Evolutionary conservation across 2,797 vertebrate species (phyloP), one percentile per base, ranked within the genome.

Genomic region (Gastrophryne carolinensis): DNA sequence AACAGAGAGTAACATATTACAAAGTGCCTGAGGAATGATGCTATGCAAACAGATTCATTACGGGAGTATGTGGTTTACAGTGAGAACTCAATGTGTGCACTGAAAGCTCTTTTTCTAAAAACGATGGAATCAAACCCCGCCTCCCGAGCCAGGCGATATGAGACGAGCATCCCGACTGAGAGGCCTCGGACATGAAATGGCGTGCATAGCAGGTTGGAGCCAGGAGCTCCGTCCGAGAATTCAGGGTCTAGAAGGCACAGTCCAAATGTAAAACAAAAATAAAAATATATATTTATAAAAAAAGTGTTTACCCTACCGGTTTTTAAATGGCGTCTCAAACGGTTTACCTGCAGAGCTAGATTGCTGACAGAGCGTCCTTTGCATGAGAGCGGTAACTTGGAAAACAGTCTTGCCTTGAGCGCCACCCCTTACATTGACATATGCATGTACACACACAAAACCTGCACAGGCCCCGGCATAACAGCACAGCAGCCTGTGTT

Each of bases 181-280:
- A 78, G 61, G 75, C 75, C 75, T 72, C 75, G 75, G 75, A 78
- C 75, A 78, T 78, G 75, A 78, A 78, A 78, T 78, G 75, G 61
- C 75, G 75, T 78, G 75, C 75, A 78, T 78, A 78, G 75, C 60
- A 32, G 68, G 67, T 56, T 78, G 67, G 75, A 54, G 60, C 67
- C 50, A 2, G 15, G 19, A 56, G 37, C 60, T 69, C 58, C 75
- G 68, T 78, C 75, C 75, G 75, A 78, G 75, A 78, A 39, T 72
- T 49, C 67, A 65, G 75, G 75, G 75, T 78, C 53, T 58, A 78
- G 32, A 77, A 78, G 75, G 75, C 75, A 78, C 75, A 72, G 75
- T 78, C 68, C 75, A 78, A 78, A 72, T 52, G 57, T 54, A 32
- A 30, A 24, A 66, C 62, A 61, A 11, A 64, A 29, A 56, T 56